phyloP scores from a whole-genome alignment of 2,113 vertebrate species.

The Smithornis capensis region DNA sequence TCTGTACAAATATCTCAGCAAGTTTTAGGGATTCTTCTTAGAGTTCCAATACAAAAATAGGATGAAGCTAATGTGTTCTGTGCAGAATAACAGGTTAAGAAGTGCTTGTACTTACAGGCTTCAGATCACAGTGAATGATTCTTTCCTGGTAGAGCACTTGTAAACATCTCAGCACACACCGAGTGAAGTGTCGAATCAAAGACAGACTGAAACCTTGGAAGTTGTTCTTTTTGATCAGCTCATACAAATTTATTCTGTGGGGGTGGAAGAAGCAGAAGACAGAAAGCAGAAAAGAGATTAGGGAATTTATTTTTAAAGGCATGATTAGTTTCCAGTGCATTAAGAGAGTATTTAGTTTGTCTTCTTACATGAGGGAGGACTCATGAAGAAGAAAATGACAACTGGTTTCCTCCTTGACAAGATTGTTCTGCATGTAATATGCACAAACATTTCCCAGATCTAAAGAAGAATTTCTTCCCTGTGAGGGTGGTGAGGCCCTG shows the following conservation, averaged over 20 bases:
- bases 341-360: background rate
- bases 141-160: constrained; percentile 91
- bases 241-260: constrained; percentile 88
- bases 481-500: background rate
- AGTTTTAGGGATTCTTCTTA: background rate
- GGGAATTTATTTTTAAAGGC: background rate
- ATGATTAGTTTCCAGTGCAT: background rate
- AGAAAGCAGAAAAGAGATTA: background rate
- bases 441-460: background rate
- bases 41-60: background rate
- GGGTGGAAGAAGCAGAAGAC: background rate
- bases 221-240: constrained; percentile 92
- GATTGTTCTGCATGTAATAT: background rate
- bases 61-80: background rate
- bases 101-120: constrained; percentile 79
- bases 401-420: background rate
- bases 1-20: background rate
- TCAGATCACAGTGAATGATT: constrained; percentile 96
- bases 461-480: background rate
- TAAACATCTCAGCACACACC: constrained; percentile 87
- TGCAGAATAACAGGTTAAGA: background rate
- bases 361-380: background rate
- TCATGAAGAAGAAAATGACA: background rate
- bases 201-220: constrained; percentile 91
- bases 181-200: constrained; percentile 85